Base-by-base conservation (phyloP, 2,888 invertebrate genomes). In the Amaurobius ferox region DNA sequence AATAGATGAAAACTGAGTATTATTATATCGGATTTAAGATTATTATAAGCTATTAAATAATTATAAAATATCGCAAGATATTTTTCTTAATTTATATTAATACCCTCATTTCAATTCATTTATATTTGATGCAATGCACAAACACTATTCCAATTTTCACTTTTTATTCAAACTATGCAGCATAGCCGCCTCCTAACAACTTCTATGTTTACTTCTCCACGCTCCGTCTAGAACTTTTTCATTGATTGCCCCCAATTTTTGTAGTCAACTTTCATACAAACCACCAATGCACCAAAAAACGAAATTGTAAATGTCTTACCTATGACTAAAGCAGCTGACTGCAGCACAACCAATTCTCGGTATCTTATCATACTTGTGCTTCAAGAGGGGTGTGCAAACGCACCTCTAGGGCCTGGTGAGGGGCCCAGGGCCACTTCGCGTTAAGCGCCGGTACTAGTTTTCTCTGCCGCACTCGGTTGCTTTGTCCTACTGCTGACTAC, bases 401-500 rank as follows among this genome's bases (percentile, higher is more conserved):
- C 26, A 68, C 28, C 35, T 44, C 23, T 13, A n/a, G 16, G 6
- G 70, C 76, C 83, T 76, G 83, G 70, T 19, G 30, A 30, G 76
- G 83, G 83, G 30, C 72, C 40, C n/a, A n/a, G 29, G 48, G 35
- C 35, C 39, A 71, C 26, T 70, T 81, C 71, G 26, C 71, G 61
- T 70, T 64, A 66, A 61, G 70, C 76, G 76, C 64, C 64, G 83
- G 64, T 76, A 83, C 83, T 76, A 83, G 76, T 72, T 55, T 72
- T 32, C 70, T 70, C 83, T 62, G 61, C 64, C 61, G 19, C 28
- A 61, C 68, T 79, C 62, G 30, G 23, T 48, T 72, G 48, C 79
- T 72, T 79, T 79, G 72, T 64, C 79, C 79, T 35, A 79, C 72
- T 79, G 72, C 79, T 44, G 9, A 44, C 44, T 44, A 44, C 44